A percentile compares a stretch with the other conserved stretches of the same genome.
Conservation (phyloP, 2,888 invertebrate genomes). For the Drosophila formosana region DNA sequence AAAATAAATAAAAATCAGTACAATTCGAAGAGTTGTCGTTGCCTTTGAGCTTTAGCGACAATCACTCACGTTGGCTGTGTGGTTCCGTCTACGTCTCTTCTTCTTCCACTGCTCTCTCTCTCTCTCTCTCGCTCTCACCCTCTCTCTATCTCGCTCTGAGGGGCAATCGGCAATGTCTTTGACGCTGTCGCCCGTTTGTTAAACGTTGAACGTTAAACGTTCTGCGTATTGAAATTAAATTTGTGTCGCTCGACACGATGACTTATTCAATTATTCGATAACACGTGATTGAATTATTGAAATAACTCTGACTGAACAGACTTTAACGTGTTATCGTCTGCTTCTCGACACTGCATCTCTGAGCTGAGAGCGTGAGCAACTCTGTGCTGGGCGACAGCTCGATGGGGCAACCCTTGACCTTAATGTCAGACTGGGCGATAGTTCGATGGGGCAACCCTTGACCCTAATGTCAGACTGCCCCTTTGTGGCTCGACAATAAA, state of each 20-base stretch:
- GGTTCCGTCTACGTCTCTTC: slow-evolving; percentile 24
- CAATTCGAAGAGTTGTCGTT: slow-evolving; percentile 76
- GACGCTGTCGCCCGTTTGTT: slow-evolving; percentile 57
- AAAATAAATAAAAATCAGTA: slow-evolving; percentile 82
- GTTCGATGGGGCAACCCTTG: not conserved
- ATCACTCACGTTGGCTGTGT: slow-evolving; percentile 72
- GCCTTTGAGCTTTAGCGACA: slow-evolving; percentile 80
- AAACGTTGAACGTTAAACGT: slow-evolving; percentile 65
- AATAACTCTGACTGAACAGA: slow-evolving; percentile 43
- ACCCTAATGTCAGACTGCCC: not conserved
- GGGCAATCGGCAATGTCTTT: slow-evolving; percentile 70
- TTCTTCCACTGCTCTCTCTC: not conserved
- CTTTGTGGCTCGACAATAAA: not conserved
- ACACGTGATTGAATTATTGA: slow-evolving; percentile 81
- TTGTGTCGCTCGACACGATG: slow-evolving; percentile 79
- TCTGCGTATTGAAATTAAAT: slow-evolving; percentile 79
- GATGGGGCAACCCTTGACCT: not conserved
- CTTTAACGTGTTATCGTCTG: slow-evolving; percentile 1
- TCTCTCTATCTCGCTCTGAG: not conserved
- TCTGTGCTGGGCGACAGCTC: too few relatives aligned
- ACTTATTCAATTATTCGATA: slow-evolving; percentile 79
- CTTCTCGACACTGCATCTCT: not conserved
- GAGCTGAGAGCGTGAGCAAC: not conserved
- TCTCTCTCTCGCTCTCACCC: not conserved
- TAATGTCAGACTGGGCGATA: too few relatives aligned